Conservation (phyloP, 2,797 vertebrate genomes). For the Muscicapa striata region DNA sequence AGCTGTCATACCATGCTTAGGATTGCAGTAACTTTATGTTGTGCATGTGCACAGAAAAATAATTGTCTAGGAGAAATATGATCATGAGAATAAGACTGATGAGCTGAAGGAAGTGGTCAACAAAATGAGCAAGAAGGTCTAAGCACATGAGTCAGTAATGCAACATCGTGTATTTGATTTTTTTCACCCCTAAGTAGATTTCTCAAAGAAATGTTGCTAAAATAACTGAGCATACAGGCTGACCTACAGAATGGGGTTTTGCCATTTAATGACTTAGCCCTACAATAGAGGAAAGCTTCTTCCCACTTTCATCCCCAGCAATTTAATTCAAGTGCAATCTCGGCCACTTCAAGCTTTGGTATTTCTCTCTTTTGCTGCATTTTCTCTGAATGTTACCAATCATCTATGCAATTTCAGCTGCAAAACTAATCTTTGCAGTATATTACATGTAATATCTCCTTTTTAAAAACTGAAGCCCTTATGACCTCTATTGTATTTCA, state of each 20-base stretch:
- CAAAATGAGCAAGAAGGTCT: not conserved
- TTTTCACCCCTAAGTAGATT: not conserved
- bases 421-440: slow-evolving; percentile 73
- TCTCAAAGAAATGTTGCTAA: not conserved
- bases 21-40: not conserved
- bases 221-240: not conserved
- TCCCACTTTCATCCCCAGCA: slow-evolving; percentile 54
- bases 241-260: not conserved
- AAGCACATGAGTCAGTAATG: not conserved
- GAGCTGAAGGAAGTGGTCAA: not conserved
- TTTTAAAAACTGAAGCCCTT: slow-evolving; percentile 53
- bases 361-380: slow-evolving; percentile 57
- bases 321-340: slow-evolving; percentile 68
- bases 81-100: not conserved
- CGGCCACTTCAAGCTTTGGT: slow-evolving; percentile 57
- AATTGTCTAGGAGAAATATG: not conserved
- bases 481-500: slow-evolving; percentile 51
- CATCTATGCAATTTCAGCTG: slow-evolving; percentile 70
- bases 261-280: slow-evolving; percentile 13
- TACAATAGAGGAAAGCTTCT: slow-evolving; percentile 42
- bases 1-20: not conserved
- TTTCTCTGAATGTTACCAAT: slow-evolving; percentile 68
- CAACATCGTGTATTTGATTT: not conserved
- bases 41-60: not conserved
- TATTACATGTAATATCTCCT: slow-evolving; percentile 64